Conservation (phyloP, 2,888 invertebrate genomes). For the Phortica okadai region DNA sequence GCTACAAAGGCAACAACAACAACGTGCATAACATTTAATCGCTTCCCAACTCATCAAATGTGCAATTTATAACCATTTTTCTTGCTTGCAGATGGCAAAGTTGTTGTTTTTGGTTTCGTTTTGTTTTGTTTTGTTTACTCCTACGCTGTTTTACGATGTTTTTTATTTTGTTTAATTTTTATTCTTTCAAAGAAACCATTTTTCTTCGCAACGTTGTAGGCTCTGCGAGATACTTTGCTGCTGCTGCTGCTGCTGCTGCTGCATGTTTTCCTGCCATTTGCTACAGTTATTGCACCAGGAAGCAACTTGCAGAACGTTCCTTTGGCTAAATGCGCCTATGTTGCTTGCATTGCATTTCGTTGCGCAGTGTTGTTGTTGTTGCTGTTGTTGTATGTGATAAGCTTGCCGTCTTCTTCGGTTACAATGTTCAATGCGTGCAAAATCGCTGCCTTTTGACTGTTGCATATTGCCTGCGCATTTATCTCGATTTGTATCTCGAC, state of each 20-base stretch:
- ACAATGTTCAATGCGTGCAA: conserved; percentile 35
- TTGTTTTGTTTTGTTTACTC: background rate
- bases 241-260: conserved; percentile 15
- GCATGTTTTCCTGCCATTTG: conserved; percentile 67
- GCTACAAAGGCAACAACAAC: conserved; percentile 21
- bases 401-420: background rate
- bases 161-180: conserved; percentile 6
- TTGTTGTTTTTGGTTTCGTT: conserved; percentile 26
- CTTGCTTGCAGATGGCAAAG: conserved; percentile 29
- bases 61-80: conserved; percentile 66
- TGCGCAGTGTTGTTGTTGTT: conserved; percentile 26
- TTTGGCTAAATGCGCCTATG: background rate
- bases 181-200: conserved; percentile 12
- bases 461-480: conserved; percentile 32
- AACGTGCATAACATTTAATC: conserved; percentile 1
- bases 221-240: conserved; percentile 10
- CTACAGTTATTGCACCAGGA: conserved; percentile 72
- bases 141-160: background rate
- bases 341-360: conserved; percentile 7
- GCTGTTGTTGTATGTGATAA: background rate
- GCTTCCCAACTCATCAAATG: conserved; percentile 62
- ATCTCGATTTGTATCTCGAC: conserved; percentile 67
- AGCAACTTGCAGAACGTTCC: conserved; percentile 39
- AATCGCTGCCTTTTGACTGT: conserved; percentile 29
- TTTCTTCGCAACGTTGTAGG: background rate